Evolutionary conservation across 2,113 vertebrate genomes (phyloP), one percentile per base, ranked within the genome.

Genomic region (Gavia stellata): DNA sequence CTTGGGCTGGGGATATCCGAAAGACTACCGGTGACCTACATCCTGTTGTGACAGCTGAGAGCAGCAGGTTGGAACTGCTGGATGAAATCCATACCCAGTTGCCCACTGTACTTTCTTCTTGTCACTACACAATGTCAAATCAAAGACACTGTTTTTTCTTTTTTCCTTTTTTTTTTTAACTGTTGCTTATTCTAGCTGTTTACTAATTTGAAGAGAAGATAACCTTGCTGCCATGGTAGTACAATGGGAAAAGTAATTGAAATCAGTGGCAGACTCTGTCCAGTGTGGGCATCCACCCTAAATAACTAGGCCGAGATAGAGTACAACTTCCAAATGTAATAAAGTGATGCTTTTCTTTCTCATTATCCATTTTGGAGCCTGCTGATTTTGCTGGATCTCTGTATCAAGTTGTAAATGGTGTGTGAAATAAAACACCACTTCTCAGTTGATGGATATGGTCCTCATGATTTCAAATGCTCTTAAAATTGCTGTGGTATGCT

Each of bases 21-120:
- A 93, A 44, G 86, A 81, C 82, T 88, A 44, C 6, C 65, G 47
- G 49, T 94, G 92, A 94, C 95, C 94, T 96, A 12, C 91, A 92
- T 84, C 68, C 88, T 94, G 80, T 94, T 96, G 83, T 96, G 97
- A 95, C 88, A 95, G 89, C 94, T 91, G 97, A 97, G 92, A 92
- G 89, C 94, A 94, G 95, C 88, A 95, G 86, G 89, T 94, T 97
- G 94, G 88, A 96, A 87, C 92, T 97, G 91, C 88, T 96, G 95
- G 95, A 91, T 92, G 88, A 91, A 97, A 92, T 94, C 96, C 83
- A 84, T 95, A 89, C 61, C 61, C 75, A 88, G 75, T 96, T 94
- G 90, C 90, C 92, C 83, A 95, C 47, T 92, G 65, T 84, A 95
- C 73, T 89, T 94, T 74, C 86, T 96, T 93, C 91, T 94, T 92